Evolutionary conservation across 2,797 vertebrate genomes (phyloP).

Genomic region (Chelonia mydas): DNA sequence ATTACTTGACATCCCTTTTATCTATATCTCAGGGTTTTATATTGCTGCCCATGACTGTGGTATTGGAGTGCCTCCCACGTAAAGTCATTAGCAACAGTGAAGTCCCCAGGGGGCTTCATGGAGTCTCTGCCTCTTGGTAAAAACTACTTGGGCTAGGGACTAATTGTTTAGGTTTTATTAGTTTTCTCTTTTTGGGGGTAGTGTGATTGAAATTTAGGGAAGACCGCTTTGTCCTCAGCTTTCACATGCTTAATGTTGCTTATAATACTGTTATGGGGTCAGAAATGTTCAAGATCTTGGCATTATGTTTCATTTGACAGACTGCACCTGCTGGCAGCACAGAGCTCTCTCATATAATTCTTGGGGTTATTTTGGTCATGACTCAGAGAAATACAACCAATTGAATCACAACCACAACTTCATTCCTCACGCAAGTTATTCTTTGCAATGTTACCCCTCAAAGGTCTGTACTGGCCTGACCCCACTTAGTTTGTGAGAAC

Average conservation of each 20-base stretch:
- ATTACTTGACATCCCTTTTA: neutral
- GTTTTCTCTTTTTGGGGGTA: neutral
- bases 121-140: neutral
- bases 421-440: neutral
- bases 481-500: neutral
- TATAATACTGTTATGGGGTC: neutral
- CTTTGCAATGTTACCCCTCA: neutral
- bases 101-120: neutral
- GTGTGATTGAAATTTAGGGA: neutral
- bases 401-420: constrained; percentile 38
- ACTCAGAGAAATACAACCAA: constrained; percentile 57
- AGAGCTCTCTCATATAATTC: constrained; percentile 48
- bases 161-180: neutral
- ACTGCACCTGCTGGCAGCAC: neutral
- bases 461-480: neutral
- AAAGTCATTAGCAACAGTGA: neutral
- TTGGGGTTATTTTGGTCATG: constrained; percentile 46
- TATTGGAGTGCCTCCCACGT: neutral
- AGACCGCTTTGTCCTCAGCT: neutral
- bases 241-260: neutral
- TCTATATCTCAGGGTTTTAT: neutral
- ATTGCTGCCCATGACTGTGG: neutral
- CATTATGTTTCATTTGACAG: constrained; percentile 41
- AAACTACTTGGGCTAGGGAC: neutral
- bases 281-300: neutral